Base-by-base conservation (phyloP, 2,113 vertebrate species). In the Psophia crepitans region DNA sequence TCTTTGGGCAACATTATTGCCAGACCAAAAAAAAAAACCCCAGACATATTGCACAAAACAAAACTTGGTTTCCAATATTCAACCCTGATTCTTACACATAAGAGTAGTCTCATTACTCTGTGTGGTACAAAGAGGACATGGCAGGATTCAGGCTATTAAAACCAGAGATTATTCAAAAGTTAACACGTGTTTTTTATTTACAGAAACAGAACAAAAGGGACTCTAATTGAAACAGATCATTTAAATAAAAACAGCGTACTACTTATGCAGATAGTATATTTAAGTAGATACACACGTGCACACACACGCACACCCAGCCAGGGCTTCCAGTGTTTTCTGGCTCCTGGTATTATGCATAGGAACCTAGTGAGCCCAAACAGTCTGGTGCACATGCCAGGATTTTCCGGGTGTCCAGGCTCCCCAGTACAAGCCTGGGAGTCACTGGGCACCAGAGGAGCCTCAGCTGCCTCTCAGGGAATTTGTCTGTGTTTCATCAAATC, bases 161-260 rank as follows among this genome's bases (percentile, higher is more conserved):
- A 46, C 49, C 82, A 84, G 87, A 80, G 71, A 90, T 85, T 83
- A 92, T 86, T 93, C 75, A 88, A 41, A 91, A 73, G 63, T 85
- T 82, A 84, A 41, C 58, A 61, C 65, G 48, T 90, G 89, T n/a
- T 87, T 92, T 89, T 90, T 91, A 92, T 96, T 95, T 90, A 79
- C 35, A 92, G 87, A 92, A 89, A 75, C 22, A 91, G 89, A 93
- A 86, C 74, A 91, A 97, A 95, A 92, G 44, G 71, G 33, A 22
- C 46, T 54, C 4, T 89, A 89, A 89, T 68, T 89, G 89, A 92
- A 94, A 76, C 2, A 64, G 88, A 89, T n/a, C 10, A 79, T 90
- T 95, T 95, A 89, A 93, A 93, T 84, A 84, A 93, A 93, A 58
- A 0, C 60, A 84, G 57, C 46, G 46, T 75, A 78, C 9, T 81